These are phyloP conservation scores for Hippocampus zosterae DNA, from an alignment of 2,113 vertebrate genomes.

Conservation along the genomic window DNA sequence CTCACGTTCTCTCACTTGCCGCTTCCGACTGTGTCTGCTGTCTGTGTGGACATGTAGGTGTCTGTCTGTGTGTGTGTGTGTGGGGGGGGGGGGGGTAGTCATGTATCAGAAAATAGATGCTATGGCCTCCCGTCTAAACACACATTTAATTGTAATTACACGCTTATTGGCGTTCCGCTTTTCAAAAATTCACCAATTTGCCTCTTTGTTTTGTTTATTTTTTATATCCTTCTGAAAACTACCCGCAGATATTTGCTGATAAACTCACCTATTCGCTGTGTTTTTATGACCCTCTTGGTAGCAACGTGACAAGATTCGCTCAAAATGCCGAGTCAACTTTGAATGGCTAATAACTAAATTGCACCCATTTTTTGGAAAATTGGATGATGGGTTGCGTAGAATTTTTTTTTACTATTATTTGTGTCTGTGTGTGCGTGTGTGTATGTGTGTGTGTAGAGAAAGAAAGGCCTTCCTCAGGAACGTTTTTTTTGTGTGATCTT, in stretches of 20 bases:
- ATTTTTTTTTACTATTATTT: neutral
- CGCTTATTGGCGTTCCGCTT: neutral
- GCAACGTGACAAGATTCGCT: neutral
- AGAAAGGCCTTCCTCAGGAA: neutral
- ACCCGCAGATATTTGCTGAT: neutral
- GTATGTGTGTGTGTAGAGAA: neutral
- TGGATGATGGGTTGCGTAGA: neutral
- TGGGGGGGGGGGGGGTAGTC: neutral
- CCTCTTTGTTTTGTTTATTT: too few relatives aligned
- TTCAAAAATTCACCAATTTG: neutral
- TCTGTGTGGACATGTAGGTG: neutral
- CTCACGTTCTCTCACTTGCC: conserved; percentile 25
- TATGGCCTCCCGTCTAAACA: conserved; percentile 14
- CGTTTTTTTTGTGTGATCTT: neutral
- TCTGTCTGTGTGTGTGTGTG: neutral
- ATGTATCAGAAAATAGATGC: conserved; percentile 44
- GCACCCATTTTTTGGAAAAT: neutral
- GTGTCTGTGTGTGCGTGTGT: neutral
- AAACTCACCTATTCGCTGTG: neutral
- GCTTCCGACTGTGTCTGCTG: neutral
- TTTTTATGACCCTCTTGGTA: neutral
- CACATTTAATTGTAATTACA: neutral
- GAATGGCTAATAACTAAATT: neutral
- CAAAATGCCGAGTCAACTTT: neutral
- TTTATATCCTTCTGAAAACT: neutral